Evolutionary conservation across 2,888 invertebrate species (phyloP).

Genomic region (Willowsia nigromaculata): DNA sequence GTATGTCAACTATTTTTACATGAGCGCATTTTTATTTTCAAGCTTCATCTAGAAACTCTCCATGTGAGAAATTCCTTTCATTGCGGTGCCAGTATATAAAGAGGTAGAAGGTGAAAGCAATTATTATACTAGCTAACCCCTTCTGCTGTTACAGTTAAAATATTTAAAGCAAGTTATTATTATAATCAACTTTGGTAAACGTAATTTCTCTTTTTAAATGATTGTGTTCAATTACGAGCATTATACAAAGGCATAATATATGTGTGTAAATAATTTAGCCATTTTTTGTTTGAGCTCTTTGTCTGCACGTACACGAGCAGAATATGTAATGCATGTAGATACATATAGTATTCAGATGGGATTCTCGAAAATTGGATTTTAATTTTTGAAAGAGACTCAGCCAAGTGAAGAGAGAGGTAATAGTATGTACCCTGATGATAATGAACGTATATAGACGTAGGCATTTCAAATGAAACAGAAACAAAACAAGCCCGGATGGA

Average conservation of each 20-base stretch:
- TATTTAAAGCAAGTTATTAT: too few relatives aligned
- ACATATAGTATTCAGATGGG: too few relatives aligned
- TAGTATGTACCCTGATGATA: neutral
- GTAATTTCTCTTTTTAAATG: conserved; percentile 20
- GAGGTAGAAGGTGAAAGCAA: neutral
- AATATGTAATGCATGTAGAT: neutral
- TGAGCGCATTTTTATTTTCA: neutral
- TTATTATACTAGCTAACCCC: too few relatives aligned
- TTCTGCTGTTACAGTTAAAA: too few relatives aligned
- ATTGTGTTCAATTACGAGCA: conserved; percentile 55
- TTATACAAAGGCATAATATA: neutral
- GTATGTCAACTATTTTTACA: too few relatives aligned
- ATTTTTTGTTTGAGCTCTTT: neutral
- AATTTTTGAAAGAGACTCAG: neutral
- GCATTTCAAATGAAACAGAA: neutral
- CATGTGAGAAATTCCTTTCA: neutral
- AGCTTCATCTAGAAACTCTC: neutral
- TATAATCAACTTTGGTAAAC: too few relatives aligned
- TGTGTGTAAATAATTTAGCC: neutral
- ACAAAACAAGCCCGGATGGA: conserved; percentile 11
- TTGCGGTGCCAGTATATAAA: neutral
- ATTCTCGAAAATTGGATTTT: conserved; percentile 25
- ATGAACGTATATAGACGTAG: neutral
- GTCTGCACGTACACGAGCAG: neutral
- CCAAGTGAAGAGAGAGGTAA: neutral